Evolutionary conservation across 1,140 invertebrate genomes (phyloP).

Genomic region (Drosophila sechellia): DNA sequence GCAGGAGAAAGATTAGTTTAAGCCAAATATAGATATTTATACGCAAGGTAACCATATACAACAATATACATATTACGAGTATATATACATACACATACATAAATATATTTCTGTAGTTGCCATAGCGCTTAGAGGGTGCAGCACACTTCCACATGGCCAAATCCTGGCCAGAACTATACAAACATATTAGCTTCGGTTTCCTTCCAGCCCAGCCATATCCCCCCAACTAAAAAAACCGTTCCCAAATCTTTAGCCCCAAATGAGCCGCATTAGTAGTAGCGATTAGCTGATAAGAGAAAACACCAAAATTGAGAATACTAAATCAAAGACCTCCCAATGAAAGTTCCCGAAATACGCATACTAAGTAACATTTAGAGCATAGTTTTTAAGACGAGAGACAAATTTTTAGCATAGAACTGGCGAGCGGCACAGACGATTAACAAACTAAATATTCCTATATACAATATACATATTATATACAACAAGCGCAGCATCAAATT

Average conservation of each 20-base stretch:
- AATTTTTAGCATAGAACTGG: conserved; percentile 45
- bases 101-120: conserved; percentile 58
- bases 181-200: conserved; percentile 68
- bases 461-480: conserved; percentile 69
- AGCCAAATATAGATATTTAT: conserved; percentile 36
- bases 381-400: conserved; percentile 55
- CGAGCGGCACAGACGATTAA: conserved; percentile 65
- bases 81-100: conserved; percentile 34
- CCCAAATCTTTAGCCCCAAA: not conserved
- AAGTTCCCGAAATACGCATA: conserved; percentile 75
- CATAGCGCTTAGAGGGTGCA: conserved; percentile 56
- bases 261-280: conserved; percentile 30
- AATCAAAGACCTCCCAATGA: conserved; percentile 80
- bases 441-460: conserved; percentile 83
- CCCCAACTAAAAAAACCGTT: not conserved
- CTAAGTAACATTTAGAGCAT: conserved; percentile 60
- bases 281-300: conserved; percentile 43
- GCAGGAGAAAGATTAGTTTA: conserved; percentile 27
- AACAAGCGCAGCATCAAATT: conserved; percentile 50
- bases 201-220: conserved; percentile 48
- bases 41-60: conserved; percentile 42
- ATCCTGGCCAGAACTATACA: conserved; percentile 38
- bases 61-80: conserved; percentile 22
- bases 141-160: conserved; percentile 49
- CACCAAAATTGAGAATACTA: conserved; percentile 54